A percentile compares a stretch with the other conserved stretches of the same genome.
phyloP scores from a whole-genome alignment of 2,113 vertebrate genomes.

The Amblyornis subalaris region DNA sequence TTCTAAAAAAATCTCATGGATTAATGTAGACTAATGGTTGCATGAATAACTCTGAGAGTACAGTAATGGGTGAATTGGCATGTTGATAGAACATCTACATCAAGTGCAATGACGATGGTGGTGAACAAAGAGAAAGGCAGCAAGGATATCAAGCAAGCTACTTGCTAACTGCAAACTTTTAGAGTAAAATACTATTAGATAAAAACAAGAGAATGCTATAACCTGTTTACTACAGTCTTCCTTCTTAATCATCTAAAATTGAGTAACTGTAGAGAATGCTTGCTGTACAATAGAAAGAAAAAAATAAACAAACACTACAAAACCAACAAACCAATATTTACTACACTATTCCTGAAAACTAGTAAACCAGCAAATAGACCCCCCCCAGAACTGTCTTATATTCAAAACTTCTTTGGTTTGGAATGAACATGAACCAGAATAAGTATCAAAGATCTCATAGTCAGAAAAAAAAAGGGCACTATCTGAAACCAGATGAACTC shows the following conservation, averaged over 20 bases:
- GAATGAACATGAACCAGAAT: background rate
- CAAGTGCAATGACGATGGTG: background rate
- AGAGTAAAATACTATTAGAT: background rate
- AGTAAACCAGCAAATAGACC: background rate
- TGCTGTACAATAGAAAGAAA: background rate
- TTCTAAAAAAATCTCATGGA: accelerated
- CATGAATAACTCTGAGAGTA: background rate
- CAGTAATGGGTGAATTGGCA: background rate
- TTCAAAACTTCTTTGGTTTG: background rate
- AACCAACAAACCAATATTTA: background rate
- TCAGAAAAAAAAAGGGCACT: accelerated
- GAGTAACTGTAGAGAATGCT: background rate
- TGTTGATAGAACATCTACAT: background rate
- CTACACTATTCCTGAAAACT: background rate
- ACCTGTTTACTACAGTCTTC: background rate
- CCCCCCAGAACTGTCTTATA: background rate
- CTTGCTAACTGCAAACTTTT: background rate
- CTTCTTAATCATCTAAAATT: background rate
- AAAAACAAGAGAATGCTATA: background rate
- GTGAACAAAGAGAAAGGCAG: background rate
- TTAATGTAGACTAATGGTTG: background rate
- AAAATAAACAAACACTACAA: no score
- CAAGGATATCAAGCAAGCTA: background rate
- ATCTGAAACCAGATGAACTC: background rate
- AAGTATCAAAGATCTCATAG: background rate